These are phyloP conservation scores for Solenodon paradoxus DNA, from an alignment of 2,113 vertebrate genomes.

Conservation along the genomic window DNA sequence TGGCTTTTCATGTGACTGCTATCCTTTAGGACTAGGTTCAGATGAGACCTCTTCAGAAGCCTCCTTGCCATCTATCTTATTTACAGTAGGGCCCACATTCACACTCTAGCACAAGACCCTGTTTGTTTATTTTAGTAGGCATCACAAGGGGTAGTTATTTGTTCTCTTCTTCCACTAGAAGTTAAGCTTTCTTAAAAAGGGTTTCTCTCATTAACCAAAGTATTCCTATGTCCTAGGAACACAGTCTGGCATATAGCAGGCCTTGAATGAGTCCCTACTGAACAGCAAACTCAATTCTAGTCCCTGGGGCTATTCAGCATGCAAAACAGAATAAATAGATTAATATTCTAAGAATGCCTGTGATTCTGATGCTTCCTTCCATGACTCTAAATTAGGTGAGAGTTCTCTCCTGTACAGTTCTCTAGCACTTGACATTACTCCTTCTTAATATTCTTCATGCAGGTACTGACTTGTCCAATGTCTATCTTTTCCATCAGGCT, in stretches of 20 bases:
- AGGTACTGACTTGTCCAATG: background rate
- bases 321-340: background rate
- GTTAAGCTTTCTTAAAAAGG: constrained; percentile 8
- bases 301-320: background rate
- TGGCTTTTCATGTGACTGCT: background rate
- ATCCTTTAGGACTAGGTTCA: background rate
- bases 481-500: background rate
- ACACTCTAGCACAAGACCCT: background rate
- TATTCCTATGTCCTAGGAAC: background rate
- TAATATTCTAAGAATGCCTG: background rate
- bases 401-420: background rate
- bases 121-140: background rate
- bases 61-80: background rate
- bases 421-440: background rate
- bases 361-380: background rate
- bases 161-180: background rate
- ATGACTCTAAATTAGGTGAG: background rate
- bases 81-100: background rate
- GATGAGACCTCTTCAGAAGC: background rate
- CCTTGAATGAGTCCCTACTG: background rate
- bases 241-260: background rate
- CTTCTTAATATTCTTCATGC: background rate
- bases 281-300: background rate
- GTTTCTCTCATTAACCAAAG: background rate
- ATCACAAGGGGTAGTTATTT: background rate